Evolutionary conservation across 1,140 invertebrate genomes (phyloP).

Genomic region (Drosophila sp.): DNA sequence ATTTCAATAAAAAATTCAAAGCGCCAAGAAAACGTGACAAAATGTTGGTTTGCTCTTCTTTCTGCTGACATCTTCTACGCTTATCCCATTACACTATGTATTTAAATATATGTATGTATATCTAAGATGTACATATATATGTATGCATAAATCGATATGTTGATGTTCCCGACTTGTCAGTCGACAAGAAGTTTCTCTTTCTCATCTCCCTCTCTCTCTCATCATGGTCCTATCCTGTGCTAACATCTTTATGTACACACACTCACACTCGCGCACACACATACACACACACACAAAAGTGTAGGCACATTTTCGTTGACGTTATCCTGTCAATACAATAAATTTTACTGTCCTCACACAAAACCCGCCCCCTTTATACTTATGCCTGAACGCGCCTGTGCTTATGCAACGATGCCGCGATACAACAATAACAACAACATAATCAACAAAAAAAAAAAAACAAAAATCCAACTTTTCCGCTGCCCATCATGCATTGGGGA

Average conservation of each 20-base stretch:
- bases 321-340: slow-evolving; percentile 54
- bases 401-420: slow-evolving; percentile 29
- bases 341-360: slow-evolving; percentile 36
- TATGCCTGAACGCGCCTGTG: slow-evolving; percentile 18
- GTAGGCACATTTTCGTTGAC: slow-evolving; percentile 36
- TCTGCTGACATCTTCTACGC: slow-evolving; percentile 9
- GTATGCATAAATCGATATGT: slow-evolving; percentile 69
- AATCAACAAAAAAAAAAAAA: slow-evolving; percentile 21
- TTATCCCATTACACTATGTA: slow-evolving; percentile 13
- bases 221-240: background rate
- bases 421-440: slow-evolving; percentile 23
- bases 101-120: slow-evolving; percentile 1
- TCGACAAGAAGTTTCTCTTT: slow-evolving; percentile 31
- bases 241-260: slow-evolving; percentile 53
- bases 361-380: slow-evolving; percentile 44
- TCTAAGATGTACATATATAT: slow-evolving; percentile 5
- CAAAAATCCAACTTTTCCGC: slow-evolving; percentile 11
- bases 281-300: background rate
- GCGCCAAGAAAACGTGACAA: slow-evolving; percentile 60
- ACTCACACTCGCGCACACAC: slow-evolving; percentile 6
- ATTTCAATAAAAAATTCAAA: slow-evolving; percentile 67
- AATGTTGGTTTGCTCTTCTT: slow-evolving; percentile 37
- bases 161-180: slow-evolving; percentile 44
- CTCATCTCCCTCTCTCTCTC: slow-evolving; percentile 17
- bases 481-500: background rate